Evolutionary conservation across 2,113 vertebrate species (phyloP), one percentile per base, ranked within the genome.

Genomic region (Anarrhichthys ocellatus): DNA sequence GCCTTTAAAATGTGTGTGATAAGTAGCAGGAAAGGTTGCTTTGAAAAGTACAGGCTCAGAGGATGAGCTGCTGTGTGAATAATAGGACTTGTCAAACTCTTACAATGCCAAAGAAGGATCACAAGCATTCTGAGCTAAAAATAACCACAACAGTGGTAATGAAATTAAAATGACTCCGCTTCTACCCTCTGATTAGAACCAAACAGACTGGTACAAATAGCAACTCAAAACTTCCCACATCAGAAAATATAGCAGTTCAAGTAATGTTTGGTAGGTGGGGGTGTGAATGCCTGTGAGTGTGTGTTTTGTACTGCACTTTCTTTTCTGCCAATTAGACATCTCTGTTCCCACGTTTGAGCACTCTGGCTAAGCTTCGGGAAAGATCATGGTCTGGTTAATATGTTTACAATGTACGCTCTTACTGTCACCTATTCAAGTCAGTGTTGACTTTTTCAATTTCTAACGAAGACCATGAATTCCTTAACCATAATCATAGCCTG

Each of bases 81-180:
- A 90, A 93, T 88, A 88, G 82, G 82, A 90, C 89, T 86, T 89
- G 88, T 91, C 89, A 91, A 90, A 89, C 73, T 90, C 86, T 85
- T 88, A 89, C 88, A 91, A 87, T 80, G 74, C 54, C 82, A 59
- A 71, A 88, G 84, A 90, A 82, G 87, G 87, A 92, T 89, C 91
- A 89, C 84, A 90, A 85, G 81, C 87, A 42, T 50, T 50, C 0
- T 2, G 77, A 77, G 86, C 73, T 91, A 90, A 93, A 93, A 91
- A 90, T 92, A 94, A 75, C 72, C 59, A 64, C 32, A 74, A 74
- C 65, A 76, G 81, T 87, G 72, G 81, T 91, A 89, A 92, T 87
- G 62, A 85, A 89, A 91, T 93, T 91, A 91, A 89, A 90, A 84
- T 18, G 24, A 71, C 65, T 76, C 71, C 83, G 79, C 83, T 36